These are phyloP conservation scores for Temnopleurus reevesii DNA, from an alignment of 53 echinoderm and acorn worm genomes.

Conservation along the genomic window DNA sequence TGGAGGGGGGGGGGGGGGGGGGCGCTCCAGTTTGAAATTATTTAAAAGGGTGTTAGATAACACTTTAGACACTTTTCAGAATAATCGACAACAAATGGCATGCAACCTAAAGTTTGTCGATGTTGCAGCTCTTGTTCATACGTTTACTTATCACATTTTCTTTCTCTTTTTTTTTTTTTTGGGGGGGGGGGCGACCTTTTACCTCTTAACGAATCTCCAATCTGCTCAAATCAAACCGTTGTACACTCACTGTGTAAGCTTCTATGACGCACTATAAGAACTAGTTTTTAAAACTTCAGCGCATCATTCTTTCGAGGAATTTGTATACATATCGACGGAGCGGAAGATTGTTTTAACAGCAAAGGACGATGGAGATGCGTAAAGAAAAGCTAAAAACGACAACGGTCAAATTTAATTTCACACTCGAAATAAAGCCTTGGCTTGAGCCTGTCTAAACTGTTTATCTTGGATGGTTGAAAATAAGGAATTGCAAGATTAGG, in stretches of 20 bases:
- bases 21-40: background rate
- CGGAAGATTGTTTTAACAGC: background rate
- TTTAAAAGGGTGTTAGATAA: no score
- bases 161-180: no score
- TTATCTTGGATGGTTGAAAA: background rate
- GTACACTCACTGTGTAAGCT: background rate
- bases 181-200: background rate
- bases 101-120: no score
- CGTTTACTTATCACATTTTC: no score
- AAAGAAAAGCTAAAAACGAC: background rate
- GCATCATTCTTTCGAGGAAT: slow-evolving; percentile 2
- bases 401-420: slow-evolving; percentile 34
- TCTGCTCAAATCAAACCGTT: background rate
- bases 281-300: slow-evolving; percentile 17
- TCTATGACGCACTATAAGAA: background rate
- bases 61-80: no score
- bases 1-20: background rate
- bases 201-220: background rate
- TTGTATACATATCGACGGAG: background rate
- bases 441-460: background rate
- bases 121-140: no score
- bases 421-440: background rate
- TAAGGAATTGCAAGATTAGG: background rate
- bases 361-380: background rate
- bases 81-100: no score